Base-by-base conservation (phyloP, 2,797 vertebrate species). In the Botia kubotai region DNA sequence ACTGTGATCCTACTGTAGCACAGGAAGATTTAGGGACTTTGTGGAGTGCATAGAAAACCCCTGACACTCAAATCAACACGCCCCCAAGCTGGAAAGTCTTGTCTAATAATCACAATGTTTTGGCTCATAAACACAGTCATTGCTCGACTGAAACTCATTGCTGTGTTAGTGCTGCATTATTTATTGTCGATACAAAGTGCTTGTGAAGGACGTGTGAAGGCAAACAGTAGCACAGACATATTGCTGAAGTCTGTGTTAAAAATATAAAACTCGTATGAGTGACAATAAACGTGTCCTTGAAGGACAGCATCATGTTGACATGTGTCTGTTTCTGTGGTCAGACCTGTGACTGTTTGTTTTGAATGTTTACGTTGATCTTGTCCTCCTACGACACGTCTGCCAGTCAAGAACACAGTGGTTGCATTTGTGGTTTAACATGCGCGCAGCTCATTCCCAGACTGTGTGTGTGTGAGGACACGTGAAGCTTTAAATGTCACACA, bases 351-450 rank as follows among this genome's bases (percentile, higher is more conserved):
- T 85, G 82, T 83, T 87, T 85, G 80, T 87, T 83, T 85, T 77
- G 72, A 81, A 67, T 84, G 85, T 86, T 84, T 86, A 81, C 81
- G 68, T 83, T 70, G 83, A 81, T 82, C 77, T 86, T 86, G 83
- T 76, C 83, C 85, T 84, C 83, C 85, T 84, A 83, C 83, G 60
- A 46, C 62, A 70, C 75, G 81, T 83, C 79, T 85, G 75, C 66
- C 77, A 82, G 84, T 80, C 66, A 33, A 29, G 57, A 72, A 66
- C 65, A 68, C 55, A 69, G 75, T 21, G 75, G 72, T 85, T 82
- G 53, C 43, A 65, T 53, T 46, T 87, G 85, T 85, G 83, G 81
- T 83, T 80, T 10, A 67, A 75, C 26, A 79, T 57, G 68, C 39
- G 19, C 62, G 75, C 83, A 80, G 75, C 76, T 73, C 72, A 86